Evolutionary conservation across 2,797 vertebrate species (phyloP).

Genomic region (Sebastes kiyomatsui): DNA sequence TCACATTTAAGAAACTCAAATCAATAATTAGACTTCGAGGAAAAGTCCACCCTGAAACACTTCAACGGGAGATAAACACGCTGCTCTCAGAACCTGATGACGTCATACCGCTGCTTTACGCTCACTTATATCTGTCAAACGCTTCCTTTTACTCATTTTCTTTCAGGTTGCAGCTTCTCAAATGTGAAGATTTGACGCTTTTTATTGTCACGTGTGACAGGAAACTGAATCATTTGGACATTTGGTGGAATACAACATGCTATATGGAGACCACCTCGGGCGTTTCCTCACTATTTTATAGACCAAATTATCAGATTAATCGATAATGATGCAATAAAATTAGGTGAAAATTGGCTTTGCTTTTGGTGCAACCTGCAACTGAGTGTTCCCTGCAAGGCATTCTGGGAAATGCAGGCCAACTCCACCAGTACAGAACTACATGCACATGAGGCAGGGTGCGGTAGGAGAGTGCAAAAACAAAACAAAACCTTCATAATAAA

Average conservation of each 20-base stretch:
- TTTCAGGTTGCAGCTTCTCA: not conserved
- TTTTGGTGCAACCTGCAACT: too few relatives aligned
- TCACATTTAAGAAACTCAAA: slow-evolving; percentile 58
- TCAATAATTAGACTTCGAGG: slow-evolving; percentile 36
- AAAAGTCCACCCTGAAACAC: slow-evolving; percentile 31
- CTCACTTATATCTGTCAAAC: too few relatives aligned
- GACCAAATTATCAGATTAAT: not conserved
- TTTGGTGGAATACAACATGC: not conserved
- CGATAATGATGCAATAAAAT: too few relatives aligned
- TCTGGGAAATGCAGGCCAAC: slow-evolving; percentile 23
- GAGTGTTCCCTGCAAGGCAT: not conserved
- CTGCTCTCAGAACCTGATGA: too few relatives aligned
- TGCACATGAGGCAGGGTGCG: not conserved
- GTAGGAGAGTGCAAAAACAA: slow-evolving; percentile 10
- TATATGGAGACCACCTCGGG: not conserved
- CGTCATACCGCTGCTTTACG: too few relatives aligned
- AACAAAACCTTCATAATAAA: not conserved
- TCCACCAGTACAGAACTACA: not conserved
- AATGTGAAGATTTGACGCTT: not conserved
- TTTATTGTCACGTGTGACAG: not conserved
- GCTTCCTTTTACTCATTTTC: too few relatives aligned
- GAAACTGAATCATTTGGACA: not conserved
- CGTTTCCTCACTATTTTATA: not conserved
- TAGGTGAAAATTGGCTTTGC: too few relatives aligned
- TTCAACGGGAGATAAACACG: too few relatives aligned